Conservation (phyloP, 2,797 vertebrate genomes). For the Lagodon rhomboides region DNA sequence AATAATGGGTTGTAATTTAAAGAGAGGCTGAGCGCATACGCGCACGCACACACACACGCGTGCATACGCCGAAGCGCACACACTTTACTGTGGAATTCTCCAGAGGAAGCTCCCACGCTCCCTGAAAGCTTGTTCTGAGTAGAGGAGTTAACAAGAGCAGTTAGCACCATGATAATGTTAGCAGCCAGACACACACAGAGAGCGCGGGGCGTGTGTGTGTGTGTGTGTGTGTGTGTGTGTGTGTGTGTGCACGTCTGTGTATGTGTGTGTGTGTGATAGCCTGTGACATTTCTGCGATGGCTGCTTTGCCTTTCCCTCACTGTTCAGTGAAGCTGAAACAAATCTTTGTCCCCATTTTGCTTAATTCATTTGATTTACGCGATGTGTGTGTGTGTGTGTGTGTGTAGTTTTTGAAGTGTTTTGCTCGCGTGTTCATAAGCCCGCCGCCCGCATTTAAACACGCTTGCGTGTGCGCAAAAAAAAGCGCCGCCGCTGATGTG, state of each 20-base stretch:
- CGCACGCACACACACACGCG: slow-evolving; percentile 9
- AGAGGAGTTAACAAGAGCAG: slow-evolving; percentile 83
- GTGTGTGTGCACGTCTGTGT: slow-evolving; percentile 18
- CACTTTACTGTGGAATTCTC: slow-evolving; percentile 74
- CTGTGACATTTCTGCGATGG: slow-evolving; percentile 66
- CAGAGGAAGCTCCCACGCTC: slow-evolving; percentile 81
- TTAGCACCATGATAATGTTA: slow-evolving; percentile 80
- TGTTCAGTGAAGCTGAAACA: slow-evolving; percentile 62
- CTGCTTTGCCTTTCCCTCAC: slow-evolving; percentile 66
- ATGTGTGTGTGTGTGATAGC: slow-evolving; percentile 41
- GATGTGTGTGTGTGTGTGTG: neutral
- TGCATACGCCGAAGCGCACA: slow-evolving; percentile 24
- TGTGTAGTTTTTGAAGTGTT: slow-evolving; percentile 17
- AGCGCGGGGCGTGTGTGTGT: slow-evolving; percentile 47
- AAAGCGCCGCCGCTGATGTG: slow-evolving; percentile 49
- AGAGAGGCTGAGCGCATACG: slow-evolving; percentile 28
- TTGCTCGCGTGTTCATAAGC: slow-evolving; percentile 47
- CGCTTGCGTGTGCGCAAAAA: slow-evolving; percentile 49
- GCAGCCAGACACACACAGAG: slow-evolving; percentile 76
- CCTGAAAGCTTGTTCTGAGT: slow-evolving; percentile 78
- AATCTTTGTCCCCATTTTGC: slow-evolving; percentile 65
- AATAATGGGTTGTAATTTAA: slow-evolving; percentile 71
- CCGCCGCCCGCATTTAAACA: slow-evolving; percentile 59
- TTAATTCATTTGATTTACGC: slow-evolving; percentile 58
- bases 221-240: slow-evolving; percentile 32